Evolutionary conservation across 2,888 invertebrate species (phyloP).

Genomic region (Tetrapedia diversipes): DNA sequence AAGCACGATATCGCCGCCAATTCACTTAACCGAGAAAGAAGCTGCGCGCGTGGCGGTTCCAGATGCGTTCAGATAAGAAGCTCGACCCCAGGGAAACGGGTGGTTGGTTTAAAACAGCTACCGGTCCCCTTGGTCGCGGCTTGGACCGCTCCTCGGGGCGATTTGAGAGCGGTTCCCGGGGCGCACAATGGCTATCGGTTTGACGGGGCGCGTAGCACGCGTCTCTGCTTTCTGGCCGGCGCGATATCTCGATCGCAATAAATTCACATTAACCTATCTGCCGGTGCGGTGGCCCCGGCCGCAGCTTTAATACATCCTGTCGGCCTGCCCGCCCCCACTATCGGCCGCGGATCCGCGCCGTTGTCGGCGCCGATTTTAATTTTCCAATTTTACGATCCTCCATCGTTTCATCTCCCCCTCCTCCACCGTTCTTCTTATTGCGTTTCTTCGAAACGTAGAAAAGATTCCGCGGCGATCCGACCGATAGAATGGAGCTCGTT

Average conservation of each 20-base stretch:
- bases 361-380: slow-evolving; percentile 71
- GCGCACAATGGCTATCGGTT: slow-evolving; percentile 73
- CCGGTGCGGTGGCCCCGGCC: slow-evolving; percentile 71
- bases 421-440: background rate
- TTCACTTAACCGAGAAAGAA: slow-evolving; percentile 32
- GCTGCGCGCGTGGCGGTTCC: slow-evolving; percentile 36
- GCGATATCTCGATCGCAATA: slow-evolving; percentile 81
- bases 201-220: slow-evolving; percentile 76
- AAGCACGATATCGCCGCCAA: slow-evolving; percentile 17
- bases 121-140: slow-evolving; percentile 31
- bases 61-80: slow-evolving; percentile 41
- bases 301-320: slow-evolving; percentile 71
- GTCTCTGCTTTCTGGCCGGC: slow-evolving; percentile 76
- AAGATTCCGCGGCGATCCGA: background rate
- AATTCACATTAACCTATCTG: slow-evolving; percentile 83
- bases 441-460: background rate
- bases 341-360: slow-evolving; percentile 50
- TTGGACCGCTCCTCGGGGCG: slow-evolving; percentile 30
- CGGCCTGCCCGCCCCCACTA: slow-evolving; percentile 28
- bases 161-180: slow-evolving; percentile 63
- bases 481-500: background rate
- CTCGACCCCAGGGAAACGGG: slow-evolving; percentile 60
- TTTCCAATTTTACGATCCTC: slow-evolving; percentile 66
- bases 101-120: slow-evolving; percentile 73
- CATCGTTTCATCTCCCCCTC: background rate